phyloP scores from a whole-genome alignment of 23 tunicate species.

The Phallusia fumigata region DNA sequence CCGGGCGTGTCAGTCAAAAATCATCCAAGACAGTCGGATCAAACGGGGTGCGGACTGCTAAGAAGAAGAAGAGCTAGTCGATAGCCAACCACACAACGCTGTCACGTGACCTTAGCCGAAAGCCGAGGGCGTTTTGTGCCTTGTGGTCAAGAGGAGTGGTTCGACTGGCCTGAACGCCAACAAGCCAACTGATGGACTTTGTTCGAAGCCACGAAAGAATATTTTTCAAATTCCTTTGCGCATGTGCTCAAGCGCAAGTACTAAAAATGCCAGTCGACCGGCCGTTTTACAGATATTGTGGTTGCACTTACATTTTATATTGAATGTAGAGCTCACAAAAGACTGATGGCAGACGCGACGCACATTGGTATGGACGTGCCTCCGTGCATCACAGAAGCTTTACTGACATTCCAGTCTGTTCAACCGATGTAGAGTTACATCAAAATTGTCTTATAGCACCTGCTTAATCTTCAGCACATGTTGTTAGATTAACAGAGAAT shows the following conservation, averaged over 20 bases:
- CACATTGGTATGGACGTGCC: too few species aligned
- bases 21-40: conserved; percentile 1
- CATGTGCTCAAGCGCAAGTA: too few species aligned
- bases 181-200: background rate
- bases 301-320: conserved; percentile 5
- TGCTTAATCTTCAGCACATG: background rate
- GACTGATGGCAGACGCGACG: conserved; percentile 1
- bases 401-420: background rate
- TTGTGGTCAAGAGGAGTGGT: background rate
- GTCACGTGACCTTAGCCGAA: background rate
- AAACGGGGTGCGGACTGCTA: conserved; percentile 28
- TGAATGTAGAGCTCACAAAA: conserved; percentile 6
- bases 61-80: conserved; percentile 61
- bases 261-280: background rate
- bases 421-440: background rate
- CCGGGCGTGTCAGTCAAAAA: conserved; percentile 33
- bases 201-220: background rate
- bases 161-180: background rate
- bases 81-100: background rate
- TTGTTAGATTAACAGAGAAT: background rate
- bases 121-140: background rate
- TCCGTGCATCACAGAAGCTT: background rate
- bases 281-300: conserved; percentile 15
- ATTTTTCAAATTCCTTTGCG: too few species aligned
- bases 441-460: background rate